Percentiles rank a stretch among this genome's conserved stretches.
phyloP scores from a whole-genome alignment of 2,113 vertebrate genomes.

The Coptodon bakossiorum region DNA sequence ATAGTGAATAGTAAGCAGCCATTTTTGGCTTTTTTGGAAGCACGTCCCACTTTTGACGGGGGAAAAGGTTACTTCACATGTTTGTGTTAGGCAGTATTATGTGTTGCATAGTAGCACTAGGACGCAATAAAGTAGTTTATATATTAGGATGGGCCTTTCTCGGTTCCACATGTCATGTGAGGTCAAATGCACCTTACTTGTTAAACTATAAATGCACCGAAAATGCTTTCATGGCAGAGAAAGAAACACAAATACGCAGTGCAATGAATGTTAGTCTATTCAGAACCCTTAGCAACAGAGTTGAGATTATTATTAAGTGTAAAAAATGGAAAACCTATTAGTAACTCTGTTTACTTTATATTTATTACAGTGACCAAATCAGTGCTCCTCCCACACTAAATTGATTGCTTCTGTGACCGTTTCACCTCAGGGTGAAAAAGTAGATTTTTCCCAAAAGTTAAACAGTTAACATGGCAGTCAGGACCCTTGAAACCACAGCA shows the following conservation, averaged over 20 bases:
- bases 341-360: background rate
- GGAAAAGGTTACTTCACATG: background rate
- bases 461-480: background rate
- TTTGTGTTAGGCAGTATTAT: background rate
- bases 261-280: background rate
- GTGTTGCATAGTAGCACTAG: background rate
- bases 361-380: background rate
- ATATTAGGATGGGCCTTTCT: background rate
- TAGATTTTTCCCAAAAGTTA: background rate
- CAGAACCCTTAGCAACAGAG: background rate
- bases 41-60: background rate
- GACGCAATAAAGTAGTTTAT: background rate
- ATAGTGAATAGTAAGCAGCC: background rate
- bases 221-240: background rate
- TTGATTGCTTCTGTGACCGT: background rate
- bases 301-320: background rate
- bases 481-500: background rate
- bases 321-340: background rate
- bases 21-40: background rate
- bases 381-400: background rate
- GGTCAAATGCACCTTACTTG: background rate
- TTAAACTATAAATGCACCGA: background rate
- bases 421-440: background rate
- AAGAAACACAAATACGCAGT: background rate
- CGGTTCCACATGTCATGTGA: background rate